Conservation (phyloP, 1,140 invertebrate species). For the Bombus soroeensis region DNA sequence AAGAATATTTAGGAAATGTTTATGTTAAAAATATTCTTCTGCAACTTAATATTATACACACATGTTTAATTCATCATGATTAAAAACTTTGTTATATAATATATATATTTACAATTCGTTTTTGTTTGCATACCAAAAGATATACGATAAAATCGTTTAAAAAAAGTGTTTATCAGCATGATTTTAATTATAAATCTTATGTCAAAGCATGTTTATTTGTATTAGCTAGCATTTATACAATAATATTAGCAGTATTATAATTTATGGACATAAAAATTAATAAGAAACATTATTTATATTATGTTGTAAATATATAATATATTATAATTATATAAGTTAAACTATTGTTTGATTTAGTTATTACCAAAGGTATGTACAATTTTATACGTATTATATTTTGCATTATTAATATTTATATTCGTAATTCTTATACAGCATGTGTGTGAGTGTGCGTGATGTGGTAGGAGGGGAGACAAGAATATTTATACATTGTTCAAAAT, state of each 20-base stretch:
- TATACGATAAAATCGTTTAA: neutral
- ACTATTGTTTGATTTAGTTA: too few species aligned
- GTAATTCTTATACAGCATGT: neutral
- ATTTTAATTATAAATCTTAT: too few species aligned
- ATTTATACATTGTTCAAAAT: neutral
- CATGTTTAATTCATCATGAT: neutral
- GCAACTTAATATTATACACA: neutral
- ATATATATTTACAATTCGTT: neutral
- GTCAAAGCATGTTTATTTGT: too few species aligned
- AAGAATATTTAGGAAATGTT: neutral
- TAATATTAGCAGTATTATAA: too few species aligned
- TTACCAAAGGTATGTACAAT: neutral
- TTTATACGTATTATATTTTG: neutral
- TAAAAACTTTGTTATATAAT: neutral
- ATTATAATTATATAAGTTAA: too few species aligned
- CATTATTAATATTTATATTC: neutral
- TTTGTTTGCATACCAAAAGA: too few species aligned
- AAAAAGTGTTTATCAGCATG: neutral
- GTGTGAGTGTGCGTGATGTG: neutral
- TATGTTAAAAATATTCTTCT: neutral
- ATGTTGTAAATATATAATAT: too few species aligned
- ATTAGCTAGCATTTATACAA: too few species aligned
- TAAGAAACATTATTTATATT: too few species aligned
- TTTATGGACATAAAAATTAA: too few species aligned
- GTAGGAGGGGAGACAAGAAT: neutral